A percentile compares a stretch with the other conserved stretches of the same genome.
These are phyloP conservation scores for Drosophila sp. DNA, from an alignment of 1,140 invertebrate genomes.

Conservation along the genomic window DNA sequence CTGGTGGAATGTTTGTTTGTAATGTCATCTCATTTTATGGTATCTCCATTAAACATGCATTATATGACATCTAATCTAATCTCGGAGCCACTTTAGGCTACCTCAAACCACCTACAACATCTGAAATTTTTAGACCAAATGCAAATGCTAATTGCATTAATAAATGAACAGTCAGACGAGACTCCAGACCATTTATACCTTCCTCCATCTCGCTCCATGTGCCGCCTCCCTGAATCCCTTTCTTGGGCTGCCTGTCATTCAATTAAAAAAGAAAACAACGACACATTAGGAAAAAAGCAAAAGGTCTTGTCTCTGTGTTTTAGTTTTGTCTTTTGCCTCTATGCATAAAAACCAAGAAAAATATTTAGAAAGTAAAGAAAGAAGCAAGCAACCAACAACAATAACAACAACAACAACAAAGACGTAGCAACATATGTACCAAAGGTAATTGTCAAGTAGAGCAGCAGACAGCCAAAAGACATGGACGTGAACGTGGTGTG, in stretches of 20 bases:
- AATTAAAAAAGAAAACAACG: conserved; percentile 79
- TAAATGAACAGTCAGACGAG: conserved; percentile 50
- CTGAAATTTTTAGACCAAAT: conserved; percentile 39
- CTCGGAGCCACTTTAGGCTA: conserved; percentile 63
- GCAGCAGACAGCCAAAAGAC: conserved; percentile 59
- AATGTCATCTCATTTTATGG: conserved; percentile 30
- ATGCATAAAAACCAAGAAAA: conserved; percentile 56
- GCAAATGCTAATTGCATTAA: conserved; percentile 80
- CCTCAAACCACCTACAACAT: conserved; percentile 38
- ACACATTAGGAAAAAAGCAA: conserved; percentile 68
- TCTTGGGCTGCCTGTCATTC: conserved; percentile 54
- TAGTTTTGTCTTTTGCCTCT: conserved; percentile 53
- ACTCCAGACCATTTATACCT: conserved; percentile 23
- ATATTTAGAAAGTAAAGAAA: conserved; percentile 81
- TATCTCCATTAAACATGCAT: conserved; percentile 9
- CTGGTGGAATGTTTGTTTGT: conserved; percentile 31
- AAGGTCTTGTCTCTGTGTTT: conserved; percentile 59
- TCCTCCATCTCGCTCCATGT: conserved; percentile 16
- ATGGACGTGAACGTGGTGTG: conserved; percentile 23
- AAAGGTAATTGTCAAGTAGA: conserved; percentile 80
- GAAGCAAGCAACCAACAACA: conserved; percentile 47
- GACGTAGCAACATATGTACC: conserved; percentile 69
- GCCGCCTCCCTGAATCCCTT: neutral
- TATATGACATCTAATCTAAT: conserved; percentile 58
- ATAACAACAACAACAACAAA: conserved; percentile 33